Percentiles rank a stretch among this genome's conserved stretches.
Conservation (phyloP, 2,888 invertebrate genomes). For the Malthinus seriepunctatus region DNA sequence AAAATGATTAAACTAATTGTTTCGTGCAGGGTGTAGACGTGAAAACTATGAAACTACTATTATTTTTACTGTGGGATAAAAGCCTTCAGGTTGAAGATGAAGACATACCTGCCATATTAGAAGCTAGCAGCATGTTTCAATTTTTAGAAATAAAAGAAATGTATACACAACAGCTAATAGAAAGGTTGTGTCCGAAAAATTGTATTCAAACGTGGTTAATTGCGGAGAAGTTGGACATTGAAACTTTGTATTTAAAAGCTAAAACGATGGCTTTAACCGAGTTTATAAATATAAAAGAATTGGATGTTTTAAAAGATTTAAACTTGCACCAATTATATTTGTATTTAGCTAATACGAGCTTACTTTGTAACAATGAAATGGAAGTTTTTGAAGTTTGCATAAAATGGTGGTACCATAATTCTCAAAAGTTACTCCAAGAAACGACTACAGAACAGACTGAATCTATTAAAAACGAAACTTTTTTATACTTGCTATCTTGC, state of each 20-base stretch:
- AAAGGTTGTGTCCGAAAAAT: constrained; percentile 39
- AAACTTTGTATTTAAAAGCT: constrained; percentile 46
- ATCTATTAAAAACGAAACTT: constrained; percentile 18
- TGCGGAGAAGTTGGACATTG: constrained; percentile 43
- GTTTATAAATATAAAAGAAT: constrained; percentile 44
- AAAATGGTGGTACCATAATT: constrained; percentile 51
- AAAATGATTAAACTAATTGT: constrained; percentile 2
- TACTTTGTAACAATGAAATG: constrained; percentile 45
- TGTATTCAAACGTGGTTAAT: constrained; percentile 48
- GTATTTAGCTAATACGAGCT: constrained; percentile 48
- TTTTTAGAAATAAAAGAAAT: constrained; percentile 46
- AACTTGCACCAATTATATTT: constrained; percentile 44
- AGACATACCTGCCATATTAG: constrained; percentile 46
- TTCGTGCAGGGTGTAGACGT: constrained; percentile 50
- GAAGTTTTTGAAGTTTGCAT: constrained; percentile 49
- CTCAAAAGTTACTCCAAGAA: constrained; percentile 12
- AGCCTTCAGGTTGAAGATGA: constrained; percentile 40
- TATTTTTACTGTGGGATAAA: constrained; percentile 44
- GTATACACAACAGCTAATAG: constrained; percentile 40
- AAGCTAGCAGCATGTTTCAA: constrained; percentile 53
- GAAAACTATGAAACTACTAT: constrained; percentile 49
- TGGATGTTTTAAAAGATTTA: constrained; percentile 42
- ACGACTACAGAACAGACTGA: neutral
- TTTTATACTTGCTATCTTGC: constrained; percentile 45
- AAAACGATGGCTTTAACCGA: constrained; percentile 47